Base-by-base conservation (phyloP, 2,113 vertebrate genomes). In the Trematomus loennbergii region DNA sequence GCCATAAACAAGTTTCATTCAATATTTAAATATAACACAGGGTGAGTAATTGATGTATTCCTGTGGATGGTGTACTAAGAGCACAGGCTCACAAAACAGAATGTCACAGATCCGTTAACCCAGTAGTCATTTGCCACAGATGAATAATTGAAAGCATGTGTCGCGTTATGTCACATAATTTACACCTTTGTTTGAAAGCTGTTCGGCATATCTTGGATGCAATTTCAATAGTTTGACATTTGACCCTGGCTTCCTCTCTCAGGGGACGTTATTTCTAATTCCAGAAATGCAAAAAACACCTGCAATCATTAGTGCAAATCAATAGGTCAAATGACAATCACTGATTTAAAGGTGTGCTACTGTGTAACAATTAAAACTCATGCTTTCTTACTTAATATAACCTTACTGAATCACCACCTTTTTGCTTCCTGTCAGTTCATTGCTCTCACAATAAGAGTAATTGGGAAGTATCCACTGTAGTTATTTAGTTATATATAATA, bases 231-330 rank as follows among this genome's bases (percentile, higher is more conserved):
- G 45, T 16, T 15, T 73, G 43, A 78, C 46, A 18, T 15, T 63
- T 29, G 25, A 55, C 52, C 18, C 15, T 1, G 15, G 53, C 50
- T 33, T 48, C 3, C 59, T 18, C 54, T 46, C n/a, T 54, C 18
- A 4, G 3, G 48, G 25, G 43, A 54, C 62, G 10, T 20, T n/a
- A 45, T 66, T 80, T 25, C 52, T 62, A 53, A 60, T 57, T 53
- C 22, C 36, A n/a, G 4, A 22, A 7, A 69, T 9, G 29, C 12
- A 48, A 62, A 29, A 29, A 36, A 12, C 4, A 1, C 55, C 33
- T 12, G 36, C 40, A 33, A 48, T 52, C 45, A 67, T 76, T 79
- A 64, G 22, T 58, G 36, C 57, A 62, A 77, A 73, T 77, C 73
- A 73, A 18, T 78, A 52, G 15, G 36, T 20, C 45, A 0, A n/a